Base-by-base conservation (phyloP, 2,797 vertebrate species). In the Chrosomus eos region DNA sequence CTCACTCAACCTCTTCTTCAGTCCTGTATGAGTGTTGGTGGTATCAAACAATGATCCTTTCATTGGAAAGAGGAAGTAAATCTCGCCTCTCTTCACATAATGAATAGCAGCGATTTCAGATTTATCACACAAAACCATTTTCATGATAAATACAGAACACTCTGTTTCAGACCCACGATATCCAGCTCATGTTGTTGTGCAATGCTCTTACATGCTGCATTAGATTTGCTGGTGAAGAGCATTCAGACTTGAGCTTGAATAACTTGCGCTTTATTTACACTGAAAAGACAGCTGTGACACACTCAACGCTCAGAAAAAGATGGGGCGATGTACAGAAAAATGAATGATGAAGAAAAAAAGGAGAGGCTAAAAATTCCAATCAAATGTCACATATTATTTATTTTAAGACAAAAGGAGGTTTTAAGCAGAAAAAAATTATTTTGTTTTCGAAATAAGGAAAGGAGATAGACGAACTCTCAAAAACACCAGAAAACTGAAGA, bases 1-100 rank as follows among this genome's bases (percentile, higher is more conserved):
- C 53, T 55, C 48, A 5, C 36, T 78, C 62, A 53, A n/a, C 31
- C 38, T 40, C 68, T 43, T 38, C 19, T 83, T 75, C 48, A 53
- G 4, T 33, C n/a, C 43, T 23, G 13, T 66, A 74, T n/a, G 68
- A 80, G 68, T 51, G 58, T 31, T 38, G 55, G 16, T 66, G 77
- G 21, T 53, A 45, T 72, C 23, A 79, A 48, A 85, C 77, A 85
- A 85, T 74, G 77, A 67, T 74, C 36, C 72, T 58, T 81, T 85
- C 72, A 58, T 85, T 66, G 58, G 45, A 75, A 45, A 58, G 60
- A 85, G 70, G 78, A 85, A 81, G 48, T 16, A 38, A 23, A 43
- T 53, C 23, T 38, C 16, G n/a, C n/a, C 43, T 80, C 55, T 64
- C 26, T 72, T 67, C 40, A 73, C 76, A 58, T 76, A 51, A 83